These are phyloP conservation scores for Mesoclemmys tuberculata DNA, from an alignment of 2,113 vertebrate species.

Conservation along the genomic window DNA sequence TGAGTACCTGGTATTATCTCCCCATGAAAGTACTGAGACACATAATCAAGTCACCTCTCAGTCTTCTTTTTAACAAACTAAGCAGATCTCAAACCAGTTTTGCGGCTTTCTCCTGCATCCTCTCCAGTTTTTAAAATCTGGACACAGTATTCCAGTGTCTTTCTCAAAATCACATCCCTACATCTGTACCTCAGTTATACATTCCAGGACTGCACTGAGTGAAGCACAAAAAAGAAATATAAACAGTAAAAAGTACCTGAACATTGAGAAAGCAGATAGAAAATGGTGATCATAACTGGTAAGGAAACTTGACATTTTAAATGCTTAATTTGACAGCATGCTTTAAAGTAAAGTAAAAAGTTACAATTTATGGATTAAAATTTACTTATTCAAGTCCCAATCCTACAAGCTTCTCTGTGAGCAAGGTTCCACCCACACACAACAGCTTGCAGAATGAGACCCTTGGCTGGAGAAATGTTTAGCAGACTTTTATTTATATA, in stretches of 20 bases:
- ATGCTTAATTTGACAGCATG: background rate
- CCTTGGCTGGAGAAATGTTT: slow-evolving; percentile 44
- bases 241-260: background rate
- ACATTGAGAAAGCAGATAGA: background rate
- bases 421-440: slow-evolving; percentile 58
- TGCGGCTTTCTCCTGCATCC: background rate
- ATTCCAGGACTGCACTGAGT: background rate
- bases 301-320: background rate
- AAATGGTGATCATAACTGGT: background rate
- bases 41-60: background rate
- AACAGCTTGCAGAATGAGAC: slow-evolving; percentile 70
- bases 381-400: slow-evolving; percentile 19
- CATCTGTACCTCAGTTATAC: background rate
- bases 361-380: background rate
- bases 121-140: background rate
- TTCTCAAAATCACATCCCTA: background rate
- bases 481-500: slow-evolving; percentile 30
- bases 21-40: background rate
- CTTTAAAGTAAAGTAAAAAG: background rate
- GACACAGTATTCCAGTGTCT: background rate
- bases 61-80: background rate
- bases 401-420: slow-evolving; percentile 25
- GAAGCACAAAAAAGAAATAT: background rate
- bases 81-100: background rate
- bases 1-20: background rate